Percentiles rank a stretch among this genome's conserved stretches.
phyloP scores from a whole-genome alignment of 2,113 vertebrate genomes.

The Centropus unirufus region DNA sequence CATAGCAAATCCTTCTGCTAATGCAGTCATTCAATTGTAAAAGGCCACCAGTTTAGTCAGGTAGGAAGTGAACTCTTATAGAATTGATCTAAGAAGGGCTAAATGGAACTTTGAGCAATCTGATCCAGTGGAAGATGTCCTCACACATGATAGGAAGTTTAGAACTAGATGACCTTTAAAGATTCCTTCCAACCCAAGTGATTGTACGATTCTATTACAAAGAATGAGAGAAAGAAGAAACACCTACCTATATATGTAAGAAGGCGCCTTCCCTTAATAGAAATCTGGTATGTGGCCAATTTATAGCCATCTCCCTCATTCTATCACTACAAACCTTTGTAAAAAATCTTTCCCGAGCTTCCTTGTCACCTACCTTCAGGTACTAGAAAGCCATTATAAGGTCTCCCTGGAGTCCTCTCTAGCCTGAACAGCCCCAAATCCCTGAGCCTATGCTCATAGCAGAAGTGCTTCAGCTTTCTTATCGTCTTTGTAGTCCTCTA shows the following conservation, averaged over 20 bases:
- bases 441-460: too few species aligned
- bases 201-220: not conserved
- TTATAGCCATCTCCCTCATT: too few species aligned
- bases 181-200: not conserved
- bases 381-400: too few species aligned
- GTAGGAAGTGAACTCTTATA: not conserved
- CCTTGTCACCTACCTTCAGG: too few species aligned
- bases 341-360: too few species aligned
- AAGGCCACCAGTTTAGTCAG: not conserved
- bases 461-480: too few species aligned
- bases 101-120: not conserved
- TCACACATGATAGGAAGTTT: rapidly evolving
- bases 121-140: not conserved
- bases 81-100: not conserved
- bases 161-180: not conserved
- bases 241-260: not conserved
- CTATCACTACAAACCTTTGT: too few species aligned
- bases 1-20: not conserved
- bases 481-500: too few species aligned
- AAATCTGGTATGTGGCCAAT: not conserved
- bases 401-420: too few species aligned
- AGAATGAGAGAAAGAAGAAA: not conserved
- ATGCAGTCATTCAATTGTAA: not conserved
- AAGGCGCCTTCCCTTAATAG: not conserved
- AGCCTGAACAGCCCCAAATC: too few species aligned